Percentiles rank a stretch among this genome's conserved stretches.
These are phyloP conservation scores for Gymnocephalus cernua DNA, from an alignment of 2,113 vertebrate species.

Conservation along the genomic window DNA sequence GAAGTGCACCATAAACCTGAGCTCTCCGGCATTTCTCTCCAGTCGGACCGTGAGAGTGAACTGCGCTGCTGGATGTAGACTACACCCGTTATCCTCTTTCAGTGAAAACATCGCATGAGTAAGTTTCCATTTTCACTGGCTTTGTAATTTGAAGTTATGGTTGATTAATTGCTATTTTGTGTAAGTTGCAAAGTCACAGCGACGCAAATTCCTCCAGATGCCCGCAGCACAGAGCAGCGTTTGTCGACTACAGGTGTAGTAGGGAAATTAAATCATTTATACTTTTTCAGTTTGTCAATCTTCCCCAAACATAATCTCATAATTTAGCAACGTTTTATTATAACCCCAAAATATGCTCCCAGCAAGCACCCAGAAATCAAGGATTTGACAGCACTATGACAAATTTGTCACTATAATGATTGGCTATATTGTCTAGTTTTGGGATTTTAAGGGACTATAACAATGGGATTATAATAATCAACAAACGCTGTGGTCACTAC, in stretches of 20 bases:
- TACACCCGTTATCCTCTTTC: background rate
- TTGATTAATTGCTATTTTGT: background rate
- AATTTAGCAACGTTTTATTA: background rate
- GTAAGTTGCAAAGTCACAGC: background rate
- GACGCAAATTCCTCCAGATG: background rate
- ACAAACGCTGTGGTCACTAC: too few species aligned
- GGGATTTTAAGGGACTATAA: background rate
- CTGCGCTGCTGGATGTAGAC: background rate
- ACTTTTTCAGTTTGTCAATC: background rate
- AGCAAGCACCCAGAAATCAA: background rate
- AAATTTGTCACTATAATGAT: background rate
- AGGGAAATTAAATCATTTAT: background rate
- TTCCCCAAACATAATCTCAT: background rate
- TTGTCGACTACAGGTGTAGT: background rate
- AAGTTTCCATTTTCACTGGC: background rate
- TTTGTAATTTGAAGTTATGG: background rate
- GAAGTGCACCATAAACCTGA: constrained; percentile 42
- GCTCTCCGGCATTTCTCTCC: constrained; percentile 38
- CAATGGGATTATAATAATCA: background rate
- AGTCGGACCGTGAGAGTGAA: background rate
- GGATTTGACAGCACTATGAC: background rate
- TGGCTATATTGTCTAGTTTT: background rate
- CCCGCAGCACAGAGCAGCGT: background rate
- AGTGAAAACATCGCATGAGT: constrained; percentile 39
- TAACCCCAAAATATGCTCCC: background rate